Evolutionary conservation across 2,113 vertebrate genomes (phyloP).

Genomic region (Lathamus discolor): DNA sequence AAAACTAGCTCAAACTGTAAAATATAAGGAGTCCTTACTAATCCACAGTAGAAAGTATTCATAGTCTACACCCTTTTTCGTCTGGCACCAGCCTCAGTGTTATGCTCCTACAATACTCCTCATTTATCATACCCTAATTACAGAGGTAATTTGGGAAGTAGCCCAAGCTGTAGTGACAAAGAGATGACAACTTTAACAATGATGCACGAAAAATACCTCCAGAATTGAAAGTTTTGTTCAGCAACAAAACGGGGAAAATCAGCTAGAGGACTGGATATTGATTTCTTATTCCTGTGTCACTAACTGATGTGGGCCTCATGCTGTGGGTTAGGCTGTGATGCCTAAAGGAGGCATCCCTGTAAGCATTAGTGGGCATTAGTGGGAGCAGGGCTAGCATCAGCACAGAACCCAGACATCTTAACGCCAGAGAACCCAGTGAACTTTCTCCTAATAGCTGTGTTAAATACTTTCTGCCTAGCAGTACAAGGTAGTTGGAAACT

Average conservation of each 20-base stretch:
- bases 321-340: neutral
- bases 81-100: neutral
- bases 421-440: neutral
- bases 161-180: neutral
- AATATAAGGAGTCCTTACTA: neutral
- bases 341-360: neutral
- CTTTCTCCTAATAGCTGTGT: neutral
- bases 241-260: neutral
- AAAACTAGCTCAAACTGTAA: neutral
- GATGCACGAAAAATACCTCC: neutral
- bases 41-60: neutral
- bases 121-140: neutral
- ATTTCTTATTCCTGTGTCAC: neutral
- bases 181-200: neutral
- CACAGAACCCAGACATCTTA: neutral
- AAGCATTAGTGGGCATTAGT: neutral
- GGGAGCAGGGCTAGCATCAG: neutral
- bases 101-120: neutral
- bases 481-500: neutral
- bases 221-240: neutral
- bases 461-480: constrained; percentile 6
- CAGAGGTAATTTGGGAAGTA: neutral
- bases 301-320: neutral
- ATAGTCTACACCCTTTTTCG: neutral
- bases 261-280: neutral